These are phyloP conservation scores for Hydractinia symbiolongicarpus DNA, from an alignment of 30 jellyfish, hydroid and myxozoan species.

Conservation along the genomic window DNA sequence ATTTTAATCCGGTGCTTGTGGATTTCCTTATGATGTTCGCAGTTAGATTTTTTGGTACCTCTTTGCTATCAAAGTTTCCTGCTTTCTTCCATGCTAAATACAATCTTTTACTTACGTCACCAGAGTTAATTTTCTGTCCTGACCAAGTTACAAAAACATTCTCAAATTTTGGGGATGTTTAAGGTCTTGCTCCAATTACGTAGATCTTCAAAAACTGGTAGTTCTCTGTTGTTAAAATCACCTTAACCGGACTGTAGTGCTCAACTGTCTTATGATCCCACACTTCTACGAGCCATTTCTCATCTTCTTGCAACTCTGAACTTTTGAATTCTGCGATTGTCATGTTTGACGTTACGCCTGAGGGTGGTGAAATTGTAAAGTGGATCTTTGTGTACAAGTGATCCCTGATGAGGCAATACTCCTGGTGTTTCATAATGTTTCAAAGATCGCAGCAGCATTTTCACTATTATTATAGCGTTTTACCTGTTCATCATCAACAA, in stretches of 20 bases:
- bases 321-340: constrained; percentile 3
- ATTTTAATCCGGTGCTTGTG: constrained; percentile 11
- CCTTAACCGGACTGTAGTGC: constrained; percentile 10
- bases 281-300: background rate
- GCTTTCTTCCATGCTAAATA: constrained; percentile 16
- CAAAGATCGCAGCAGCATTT: too few species aligned
- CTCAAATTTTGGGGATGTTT: constrained; percentile 13
- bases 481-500: too few species aligned
- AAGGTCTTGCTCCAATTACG: background rate
- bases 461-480: too few species aligned
- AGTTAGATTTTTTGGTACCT: constrained; percentile 16
- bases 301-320: background rate
- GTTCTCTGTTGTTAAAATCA: background rate
- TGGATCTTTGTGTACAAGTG: background rate
- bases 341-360: constrained; percentile 17
- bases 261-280: constrained; percentile 23
- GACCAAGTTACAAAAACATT: constrained; percentile 18
- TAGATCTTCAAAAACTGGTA: background rate
- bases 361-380: background rate
- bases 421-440: background rate
- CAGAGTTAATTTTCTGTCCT: background rate
- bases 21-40: constrained; percentile 10
- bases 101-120: background rate
- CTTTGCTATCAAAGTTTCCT: constrained; percentile 6
- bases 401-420: background rate